Evolutionary conservation across 1,140 invertebrate species (phyloP).

Genomic region (Physella acuta): DNA sequence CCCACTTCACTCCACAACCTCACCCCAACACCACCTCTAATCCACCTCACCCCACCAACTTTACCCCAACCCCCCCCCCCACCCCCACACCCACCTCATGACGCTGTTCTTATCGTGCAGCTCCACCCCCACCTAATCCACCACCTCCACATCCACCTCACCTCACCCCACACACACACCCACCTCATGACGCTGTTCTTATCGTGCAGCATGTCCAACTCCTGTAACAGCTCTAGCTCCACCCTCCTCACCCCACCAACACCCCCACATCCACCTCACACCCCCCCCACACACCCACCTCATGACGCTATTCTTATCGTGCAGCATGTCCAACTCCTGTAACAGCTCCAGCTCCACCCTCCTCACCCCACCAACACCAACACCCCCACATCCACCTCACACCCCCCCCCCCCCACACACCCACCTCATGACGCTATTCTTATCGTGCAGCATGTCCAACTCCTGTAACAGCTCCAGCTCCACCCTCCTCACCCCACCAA

Average conservation of each 20-base stretch:
- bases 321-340: constrained; percentile 45
- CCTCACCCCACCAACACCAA: constrained; percentile 28
- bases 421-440: constrained; percentile 36
- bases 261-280: too few relatives aligned
- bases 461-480: constrained; percentile 43
- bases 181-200: constrained; percentile 45
- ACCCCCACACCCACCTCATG: too few relatives aligned
- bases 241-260: too few relatives aligned
- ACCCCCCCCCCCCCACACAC: constrained; percentile 28
- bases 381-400: constrained; percentile 28
- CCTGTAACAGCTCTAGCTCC: constrained; percentile 39
- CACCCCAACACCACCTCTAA: too few relatives aligned
- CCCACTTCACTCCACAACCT: constrained; percentile 26
- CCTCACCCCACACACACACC: too few relatives aligned
- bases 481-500: constrained; percentile 27
- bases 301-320: constrained; percentile 44
- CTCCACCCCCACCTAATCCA: too few relatives aligned
- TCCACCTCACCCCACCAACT: too few relatives aligned
- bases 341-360: constrained; percentile 38
- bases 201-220: constrained; percentile 47
- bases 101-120: too few relatives aligned
- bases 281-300: too few relatives aligned
- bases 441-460: constrained; percentile 46
- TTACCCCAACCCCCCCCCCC: constrained; percentile 26
- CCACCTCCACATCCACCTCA: too few relatives aligned